phyloP scores from a whole-genome alignment of 2,888 invertebrate genomes.

The Sclerodermus sp. region DNA sequence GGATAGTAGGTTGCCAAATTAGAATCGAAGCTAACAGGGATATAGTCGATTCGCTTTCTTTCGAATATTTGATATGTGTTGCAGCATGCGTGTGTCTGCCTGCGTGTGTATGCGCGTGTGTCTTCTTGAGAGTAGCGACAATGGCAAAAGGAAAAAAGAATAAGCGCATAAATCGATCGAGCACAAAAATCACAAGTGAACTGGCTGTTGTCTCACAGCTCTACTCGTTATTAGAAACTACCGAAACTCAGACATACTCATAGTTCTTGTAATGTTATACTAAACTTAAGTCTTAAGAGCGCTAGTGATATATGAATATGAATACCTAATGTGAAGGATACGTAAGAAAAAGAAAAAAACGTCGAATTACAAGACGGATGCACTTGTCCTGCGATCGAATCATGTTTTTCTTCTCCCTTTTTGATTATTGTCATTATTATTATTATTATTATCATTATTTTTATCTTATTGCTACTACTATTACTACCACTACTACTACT shows the following conservation, averaged over 20 bases:
- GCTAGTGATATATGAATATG: constrained; percentile 16
- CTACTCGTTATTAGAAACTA: constrained; percentile 9
- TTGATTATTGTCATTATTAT: too few relatives aligned
- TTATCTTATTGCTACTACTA: too few relatives aligned
- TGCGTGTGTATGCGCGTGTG: too few relatives aligned
- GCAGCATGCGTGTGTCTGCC: too few relatives aligned
- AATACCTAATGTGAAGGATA: constrained; percentile 3
- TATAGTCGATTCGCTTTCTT: too few relatives aligned
- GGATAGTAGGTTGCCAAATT: too few relatives aligned
- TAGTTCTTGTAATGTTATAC: constrained; percentile 31
- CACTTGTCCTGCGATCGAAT: neutral
- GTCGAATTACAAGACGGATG: neutral
- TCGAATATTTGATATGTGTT: too few relatives aligned
- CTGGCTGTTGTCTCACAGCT: neutral
- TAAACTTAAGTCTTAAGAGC: constrained; percentile 25
- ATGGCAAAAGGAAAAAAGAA: too few relatives aligned
- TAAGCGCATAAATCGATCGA: neutral
- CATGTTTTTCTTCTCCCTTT: neutral
- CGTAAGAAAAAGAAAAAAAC: constrained; percentile 1
- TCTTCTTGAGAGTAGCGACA: too few relatives aligned
- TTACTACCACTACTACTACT: too few relatives aligned
- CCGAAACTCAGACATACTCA: constrained; percentile 29
- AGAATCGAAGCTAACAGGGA: too few relatives aligned
- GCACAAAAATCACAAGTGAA: constrained; percentile 1
- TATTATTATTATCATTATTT: too few relatives aligned